Percentiles rank a stretch among this genome's conserved stretches.
These are phyloP conservation scores for Pongo abelii DNA, from an alignment of 2,113 vertebrate genomes.

Conservation along the genomic window DNA sequence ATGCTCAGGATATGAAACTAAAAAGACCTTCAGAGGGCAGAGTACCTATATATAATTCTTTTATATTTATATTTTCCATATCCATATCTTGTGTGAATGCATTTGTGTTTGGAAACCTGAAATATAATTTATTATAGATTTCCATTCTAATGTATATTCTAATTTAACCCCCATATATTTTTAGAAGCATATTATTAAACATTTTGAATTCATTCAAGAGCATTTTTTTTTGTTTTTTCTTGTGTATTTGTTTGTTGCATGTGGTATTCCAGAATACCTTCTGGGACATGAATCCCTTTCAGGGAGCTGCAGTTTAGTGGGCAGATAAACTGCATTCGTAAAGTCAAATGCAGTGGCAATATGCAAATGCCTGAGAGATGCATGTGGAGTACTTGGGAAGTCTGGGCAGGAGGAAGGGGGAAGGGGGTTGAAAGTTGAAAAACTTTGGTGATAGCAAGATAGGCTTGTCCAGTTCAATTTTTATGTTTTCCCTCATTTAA, in stretches of 20 bases:
- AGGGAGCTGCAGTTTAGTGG: neutral
- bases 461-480: neutral
- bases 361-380: neutral
- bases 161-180: neutral
- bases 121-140: neutral
- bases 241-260: too few species aligned
- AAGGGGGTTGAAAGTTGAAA: neutral
- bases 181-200: neutral
- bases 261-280: neutral
- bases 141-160: neutral
- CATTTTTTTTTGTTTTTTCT: neutral
- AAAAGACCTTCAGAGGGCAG: neutral
- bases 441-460: neutral
- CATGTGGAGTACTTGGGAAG: neutral
- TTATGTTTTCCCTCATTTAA: neutral
- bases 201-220: neutral
- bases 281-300: neutral
- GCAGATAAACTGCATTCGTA: neutral
- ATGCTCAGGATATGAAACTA: neutral
- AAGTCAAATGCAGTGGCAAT: neutral
- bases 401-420: accelerated
- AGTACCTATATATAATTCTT: neutral
- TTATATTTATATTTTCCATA: neutral
- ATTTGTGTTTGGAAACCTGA: neutral
- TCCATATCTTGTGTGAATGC: neutral